Percentiles rank a stretch among this genome's conserved stretches.
Evolutionary conservation across 1,140 invertebrate species (phyloP).

Genomic region (Drosophila ohnishii): DNA sequence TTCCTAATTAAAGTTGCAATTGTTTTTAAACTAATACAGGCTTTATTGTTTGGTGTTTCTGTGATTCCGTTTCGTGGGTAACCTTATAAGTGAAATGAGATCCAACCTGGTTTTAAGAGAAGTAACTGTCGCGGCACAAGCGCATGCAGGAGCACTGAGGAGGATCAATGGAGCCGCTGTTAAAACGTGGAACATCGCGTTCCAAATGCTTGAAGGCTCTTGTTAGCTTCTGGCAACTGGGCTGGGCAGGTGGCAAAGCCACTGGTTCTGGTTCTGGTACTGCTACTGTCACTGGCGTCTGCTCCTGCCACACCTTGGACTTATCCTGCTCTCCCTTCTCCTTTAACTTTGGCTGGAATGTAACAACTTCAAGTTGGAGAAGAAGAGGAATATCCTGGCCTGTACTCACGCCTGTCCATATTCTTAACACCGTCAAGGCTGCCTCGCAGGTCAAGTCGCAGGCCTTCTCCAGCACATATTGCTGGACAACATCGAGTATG

Average conservation of each 20-base stretch:
- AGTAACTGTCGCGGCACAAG: slow-evolving; percentile 59
- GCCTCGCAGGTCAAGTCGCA: slow-evolving; percentile 43
- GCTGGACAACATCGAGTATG: slow-evolving; percentile 58
- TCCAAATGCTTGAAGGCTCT: background rate
- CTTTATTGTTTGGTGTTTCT: background rate
- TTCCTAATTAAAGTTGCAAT: slow-evolving; percentile 59
- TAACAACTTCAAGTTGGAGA: background rate
- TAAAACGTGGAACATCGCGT: slow-evolving; percentile 22
- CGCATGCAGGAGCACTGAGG: slow-evolving; percentile 61
- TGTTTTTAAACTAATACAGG: slow-evolving; percentile 17
- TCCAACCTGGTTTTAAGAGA: slow-evolving; percentile 35
- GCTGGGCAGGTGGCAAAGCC: background rate
- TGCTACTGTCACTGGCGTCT: background rate
- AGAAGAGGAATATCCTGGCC: background rate
- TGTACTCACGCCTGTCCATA: slow-evolving; percentile 37
- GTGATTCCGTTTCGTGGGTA: background rate
- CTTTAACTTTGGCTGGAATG: background rate
- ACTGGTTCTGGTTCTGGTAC: no score
- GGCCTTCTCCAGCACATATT: slow-evolving; percentile 50
- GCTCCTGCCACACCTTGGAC: background rate
- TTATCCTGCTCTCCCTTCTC: background rate
- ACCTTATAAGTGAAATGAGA: background rate
- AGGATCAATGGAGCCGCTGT: slow-evolving; percentile 49
- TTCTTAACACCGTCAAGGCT: slow-evolving; percentile 18
- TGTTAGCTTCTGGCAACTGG: background rate